phyloP scores from a whole-genome alignment of 2,113 vertebrate species.

The human (Homo sapiens) region DNA sequence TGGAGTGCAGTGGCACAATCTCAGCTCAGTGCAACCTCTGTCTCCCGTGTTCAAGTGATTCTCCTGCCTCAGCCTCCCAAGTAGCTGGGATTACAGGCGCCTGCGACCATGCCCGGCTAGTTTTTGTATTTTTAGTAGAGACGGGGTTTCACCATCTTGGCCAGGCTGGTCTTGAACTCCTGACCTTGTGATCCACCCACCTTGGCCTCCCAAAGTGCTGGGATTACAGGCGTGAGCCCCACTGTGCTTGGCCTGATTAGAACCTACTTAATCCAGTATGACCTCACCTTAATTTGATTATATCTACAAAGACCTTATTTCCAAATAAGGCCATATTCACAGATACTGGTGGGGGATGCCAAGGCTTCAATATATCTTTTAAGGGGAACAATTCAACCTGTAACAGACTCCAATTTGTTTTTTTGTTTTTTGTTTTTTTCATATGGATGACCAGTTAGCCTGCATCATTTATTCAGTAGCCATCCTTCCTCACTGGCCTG shows the following conservation, averaged over 20 bases:
- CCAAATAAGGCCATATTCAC: not conserved
- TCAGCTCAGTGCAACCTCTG: not conserved
- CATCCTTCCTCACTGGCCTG: not conserved
- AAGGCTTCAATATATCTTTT: not conserved
- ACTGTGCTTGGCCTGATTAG: not conserved
- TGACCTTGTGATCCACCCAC: not conserved
- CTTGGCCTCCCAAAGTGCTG: not conserved
- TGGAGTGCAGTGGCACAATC: not conserved
- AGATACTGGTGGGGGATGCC: not conserved
- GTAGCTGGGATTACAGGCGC: not conserved
- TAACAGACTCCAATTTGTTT: not conserved
- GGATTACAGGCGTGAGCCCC: not conserved
- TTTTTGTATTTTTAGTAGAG: not conserved
- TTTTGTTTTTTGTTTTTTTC: not conserved
- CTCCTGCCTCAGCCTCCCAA: not conserved
- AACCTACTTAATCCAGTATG: not conserved
- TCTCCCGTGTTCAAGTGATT: not conserved
- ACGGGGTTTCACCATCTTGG: not conserved
- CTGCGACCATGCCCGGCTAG: not conserved
- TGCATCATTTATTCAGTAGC: not conserved
- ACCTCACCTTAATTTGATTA: not conserved
- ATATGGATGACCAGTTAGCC: not conserved
- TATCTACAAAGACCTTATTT: not conserved
- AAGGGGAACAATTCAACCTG: not conserved
- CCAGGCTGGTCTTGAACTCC: not conserved